phyloP scores from a whole-genome alignment of 2,797 vertebrate genomes.

The Philypnodon macrostomus region DNA sequence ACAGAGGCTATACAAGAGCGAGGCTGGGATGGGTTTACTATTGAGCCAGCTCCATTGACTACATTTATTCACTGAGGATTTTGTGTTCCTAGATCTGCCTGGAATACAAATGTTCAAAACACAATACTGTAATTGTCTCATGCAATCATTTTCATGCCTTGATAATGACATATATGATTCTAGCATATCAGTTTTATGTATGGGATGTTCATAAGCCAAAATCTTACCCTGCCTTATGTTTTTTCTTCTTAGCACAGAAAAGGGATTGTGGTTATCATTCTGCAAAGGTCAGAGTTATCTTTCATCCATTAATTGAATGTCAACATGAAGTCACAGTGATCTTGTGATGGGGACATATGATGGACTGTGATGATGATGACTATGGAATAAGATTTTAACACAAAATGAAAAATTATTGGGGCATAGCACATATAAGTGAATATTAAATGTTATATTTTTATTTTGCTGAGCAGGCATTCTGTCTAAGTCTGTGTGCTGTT shows the following conservation, averaged over 20 bases:
- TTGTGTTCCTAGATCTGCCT: constrained; percentile 8
- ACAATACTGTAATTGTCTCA: too few relatives aligned
- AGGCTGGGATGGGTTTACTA: not conserved
- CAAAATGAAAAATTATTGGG: too few relatives aligned
- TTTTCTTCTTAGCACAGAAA: constrained; percentile 1
- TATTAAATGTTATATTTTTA: too few relatives aligned
- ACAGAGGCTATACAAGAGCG: constrained; percentile 6
- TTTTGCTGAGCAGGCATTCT: too few relatives aligned
- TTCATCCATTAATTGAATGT: constrained; percentile 1
- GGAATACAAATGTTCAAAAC: not conserved
- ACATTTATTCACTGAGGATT: constrained; percentile 1
- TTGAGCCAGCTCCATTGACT: not conserved
- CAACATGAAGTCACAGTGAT: not conserved
- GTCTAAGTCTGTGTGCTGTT: too few relatives aligned
- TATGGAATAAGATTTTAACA: too few relatives aligned
- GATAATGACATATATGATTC: too few relatives aligned
- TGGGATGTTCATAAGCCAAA: too few relatives aligned
- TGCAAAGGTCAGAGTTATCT: not conserved
- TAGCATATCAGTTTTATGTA: not conserved
- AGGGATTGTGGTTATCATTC: not conserved
- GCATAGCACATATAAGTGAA: too few relatives aligned
- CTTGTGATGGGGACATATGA: not conserved
- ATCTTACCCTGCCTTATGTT: too few relatives aligned
- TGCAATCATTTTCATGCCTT: too few relatives aligned
- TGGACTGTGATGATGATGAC: too few relatives aligned